Conservation (phyloP, 2,113 vertebrate genomes). For the Tupaia chinensis region DNA sequence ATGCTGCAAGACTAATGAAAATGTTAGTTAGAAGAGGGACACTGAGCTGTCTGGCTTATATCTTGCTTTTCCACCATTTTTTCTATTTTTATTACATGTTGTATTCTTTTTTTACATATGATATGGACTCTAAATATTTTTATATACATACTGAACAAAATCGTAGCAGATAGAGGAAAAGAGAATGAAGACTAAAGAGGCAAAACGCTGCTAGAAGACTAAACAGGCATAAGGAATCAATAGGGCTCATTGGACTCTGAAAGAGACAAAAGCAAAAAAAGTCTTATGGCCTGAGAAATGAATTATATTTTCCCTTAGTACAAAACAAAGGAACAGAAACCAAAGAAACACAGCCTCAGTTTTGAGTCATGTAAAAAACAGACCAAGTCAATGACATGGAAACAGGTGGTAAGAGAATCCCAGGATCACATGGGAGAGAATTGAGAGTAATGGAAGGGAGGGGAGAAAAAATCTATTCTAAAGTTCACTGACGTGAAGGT, state of each 20-base stretch:
- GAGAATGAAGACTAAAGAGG: not conserved
- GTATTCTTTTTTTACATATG: not conserved
- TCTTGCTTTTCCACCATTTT: not conserved
- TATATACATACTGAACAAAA: not conserved
- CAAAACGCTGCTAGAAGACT: not conserved
- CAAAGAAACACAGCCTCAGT: not conserved
- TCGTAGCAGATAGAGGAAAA: not conserved
- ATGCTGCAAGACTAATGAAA: not conserved
- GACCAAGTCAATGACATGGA: not conserved
- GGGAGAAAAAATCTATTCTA: not conserved
- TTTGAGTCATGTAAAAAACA: not conserved
- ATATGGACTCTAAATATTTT: not conserved
- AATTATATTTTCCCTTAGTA: not conserved
- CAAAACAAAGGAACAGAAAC: not conserved
- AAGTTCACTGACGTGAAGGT: not conserved
- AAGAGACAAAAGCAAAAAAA: not conserved
- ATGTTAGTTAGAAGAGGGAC: not conserved
- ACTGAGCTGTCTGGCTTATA: not conserved
- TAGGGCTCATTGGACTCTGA: not conserved
- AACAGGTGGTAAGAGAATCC: not conserved
- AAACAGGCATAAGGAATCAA: not conserved
- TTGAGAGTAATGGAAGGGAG: not conserved
- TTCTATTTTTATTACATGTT: not conserved
- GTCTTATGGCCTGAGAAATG: not conserved
- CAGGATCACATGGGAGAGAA: not conserved